These are phyloP conservation scores for Achatina immaculata DNA, from an alignment of 1,140 invertebrate genomes.

Conservation along the genomic window DNA sequence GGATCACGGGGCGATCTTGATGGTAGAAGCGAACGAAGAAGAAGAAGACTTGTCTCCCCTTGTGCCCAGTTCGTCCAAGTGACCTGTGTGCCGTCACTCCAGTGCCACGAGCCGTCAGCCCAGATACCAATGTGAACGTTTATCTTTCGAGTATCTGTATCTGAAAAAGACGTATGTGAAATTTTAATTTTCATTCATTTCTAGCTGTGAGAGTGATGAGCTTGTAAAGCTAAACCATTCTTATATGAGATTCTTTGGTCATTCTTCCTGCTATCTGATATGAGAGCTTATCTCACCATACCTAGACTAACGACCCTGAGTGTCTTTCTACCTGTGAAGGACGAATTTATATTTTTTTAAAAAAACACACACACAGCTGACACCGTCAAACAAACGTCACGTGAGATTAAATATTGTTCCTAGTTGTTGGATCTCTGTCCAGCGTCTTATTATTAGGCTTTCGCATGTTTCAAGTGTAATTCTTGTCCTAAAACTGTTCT, in stretches of 20 bases:
- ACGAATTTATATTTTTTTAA: too few species aligned
- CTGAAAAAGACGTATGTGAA: not conserved
- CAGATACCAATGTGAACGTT: not conserved
- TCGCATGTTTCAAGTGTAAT: too few species aligned
- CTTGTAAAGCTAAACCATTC: not conserved
- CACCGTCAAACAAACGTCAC: too few species aligned
- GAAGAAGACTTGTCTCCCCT: constrained; percentile 16
- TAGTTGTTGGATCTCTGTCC: too few species aligned
- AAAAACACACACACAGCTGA: too few species aligned
- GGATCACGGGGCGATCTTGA: too few species aligned
- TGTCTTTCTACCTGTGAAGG: too few species aligned
- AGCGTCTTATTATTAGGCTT: too few species aligned
- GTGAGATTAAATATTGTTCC: too few species aligned
- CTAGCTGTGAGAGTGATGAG: not conserved
- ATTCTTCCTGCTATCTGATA: not conserved
- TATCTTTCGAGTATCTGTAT: not conserved
- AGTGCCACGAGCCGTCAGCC: not conserved
- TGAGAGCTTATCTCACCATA: not conserved
- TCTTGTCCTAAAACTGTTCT: too few species aligned
- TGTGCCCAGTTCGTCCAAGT: constrained; percentile 25
- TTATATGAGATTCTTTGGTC: not conserved
- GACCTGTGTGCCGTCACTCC: not conserved
- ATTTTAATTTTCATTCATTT: not conserved
- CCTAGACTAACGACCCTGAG: too few species aligned
- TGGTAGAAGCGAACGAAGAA: too few species aligned